phyloP scores from a whole-genome alignment of 1,140 invertebrate genomes.

The Dolichoris vasculosae region DNA sequence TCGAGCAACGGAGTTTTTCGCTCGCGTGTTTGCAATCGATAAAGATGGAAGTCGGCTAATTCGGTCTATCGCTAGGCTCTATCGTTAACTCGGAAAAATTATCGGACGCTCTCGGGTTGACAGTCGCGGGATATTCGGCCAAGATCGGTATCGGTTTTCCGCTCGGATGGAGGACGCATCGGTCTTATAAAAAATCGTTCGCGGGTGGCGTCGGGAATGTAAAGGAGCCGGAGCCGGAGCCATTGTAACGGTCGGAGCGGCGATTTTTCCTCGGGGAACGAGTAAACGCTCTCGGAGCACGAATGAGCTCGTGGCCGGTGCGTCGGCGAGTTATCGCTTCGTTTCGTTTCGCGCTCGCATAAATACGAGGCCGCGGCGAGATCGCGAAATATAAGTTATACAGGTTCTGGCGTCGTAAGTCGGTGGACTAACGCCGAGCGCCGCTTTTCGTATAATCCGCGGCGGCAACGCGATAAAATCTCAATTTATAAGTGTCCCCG shows the following conservation, averaged over 20 bases:
- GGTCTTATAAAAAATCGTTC: background rate
- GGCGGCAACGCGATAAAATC: conserved; percentile 63
- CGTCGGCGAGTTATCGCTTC: conserved; percentile 52
- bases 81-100: too few relatives aligned
- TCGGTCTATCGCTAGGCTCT: too few relatives aligned
- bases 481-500: conserved; percentile 72
- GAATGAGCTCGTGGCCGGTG: conserved; percentile 25
- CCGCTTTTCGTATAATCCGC: conserved; percentile 51
- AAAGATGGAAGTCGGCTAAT: background rate
- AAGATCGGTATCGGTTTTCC: background rate
- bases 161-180: background rate
- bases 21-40: background rate
- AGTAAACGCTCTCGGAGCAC: conserved; percentile 33
- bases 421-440: conserved; percentile 4
- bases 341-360: conserved; percentile 40
- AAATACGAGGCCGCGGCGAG: conserved; percentile 41
- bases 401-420: background rate
- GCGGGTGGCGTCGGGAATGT: background rate
- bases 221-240: background rate
- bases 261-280: conserved; percentile 1
- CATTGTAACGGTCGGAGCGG: background rate
- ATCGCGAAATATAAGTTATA: conserved; percentile 52
- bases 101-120: too few relatives aligned
- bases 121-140: too few relatives aligned
- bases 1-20: too few relatives aligned